These are phyloP conservation scores for Burhinus oedicnemus DNA, from an alignment of 2,113 vertebrate species.

Conservation along the genomic window DNA sequence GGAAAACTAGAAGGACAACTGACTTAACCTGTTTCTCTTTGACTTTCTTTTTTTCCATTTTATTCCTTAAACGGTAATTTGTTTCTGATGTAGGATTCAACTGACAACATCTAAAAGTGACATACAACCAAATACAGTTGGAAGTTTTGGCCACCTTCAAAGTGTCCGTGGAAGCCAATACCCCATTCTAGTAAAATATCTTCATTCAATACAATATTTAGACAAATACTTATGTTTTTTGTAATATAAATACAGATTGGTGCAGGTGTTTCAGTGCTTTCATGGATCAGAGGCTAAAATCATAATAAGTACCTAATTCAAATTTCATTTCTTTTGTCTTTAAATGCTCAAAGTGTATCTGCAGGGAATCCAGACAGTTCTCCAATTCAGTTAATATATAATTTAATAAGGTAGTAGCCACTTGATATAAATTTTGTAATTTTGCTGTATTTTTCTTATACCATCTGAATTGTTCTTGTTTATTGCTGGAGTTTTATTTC, in stretches of 20 bases:
- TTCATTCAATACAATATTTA: background rate
- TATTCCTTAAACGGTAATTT: background rate
- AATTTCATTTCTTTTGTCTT: background rate
- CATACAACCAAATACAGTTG: background rate
- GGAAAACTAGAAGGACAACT: background rate
- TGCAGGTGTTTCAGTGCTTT: background rate
- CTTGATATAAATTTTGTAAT: background rate
- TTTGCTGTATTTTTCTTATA: background rate
- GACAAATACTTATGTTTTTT: background rate
- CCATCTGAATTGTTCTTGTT: background rate
- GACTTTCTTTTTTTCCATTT: accelerated
- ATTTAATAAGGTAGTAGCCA: background rate
- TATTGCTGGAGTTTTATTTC: background rate
- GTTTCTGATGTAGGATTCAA: background rate
- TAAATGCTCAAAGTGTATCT: background rate
- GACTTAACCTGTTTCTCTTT: background rate
- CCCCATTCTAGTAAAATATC: background rate
- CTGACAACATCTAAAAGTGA: background rate
- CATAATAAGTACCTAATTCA: background rate
- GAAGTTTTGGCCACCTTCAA: background rate
- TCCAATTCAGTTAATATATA: background rate
- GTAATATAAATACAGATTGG: background rate
- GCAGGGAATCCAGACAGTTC: background rate
- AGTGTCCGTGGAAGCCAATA: background rate
- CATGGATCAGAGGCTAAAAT: background rate